These are phyloP conservation scores for Periophthalmus magnuspinnatus DNA, from an alignment of 2,797 vertebrate genomes.

Conservation along the genomic window DNA sequence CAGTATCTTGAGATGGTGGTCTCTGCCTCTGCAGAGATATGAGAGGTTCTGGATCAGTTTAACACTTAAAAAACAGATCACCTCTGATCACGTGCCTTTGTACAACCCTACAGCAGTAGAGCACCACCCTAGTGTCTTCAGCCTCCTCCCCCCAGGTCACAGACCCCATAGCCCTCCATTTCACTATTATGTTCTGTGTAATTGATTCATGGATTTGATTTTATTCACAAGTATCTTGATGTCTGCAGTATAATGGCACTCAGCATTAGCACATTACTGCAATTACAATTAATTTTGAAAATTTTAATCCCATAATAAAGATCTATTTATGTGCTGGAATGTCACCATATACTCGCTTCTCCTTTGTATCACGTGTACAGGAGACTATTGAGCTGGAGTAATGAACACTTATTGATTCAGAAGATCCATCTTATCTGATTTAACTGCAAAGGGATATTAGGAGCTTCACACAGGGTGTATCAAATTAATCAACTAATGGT, in stretches of 20 bases:
- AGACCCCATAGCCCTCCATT: conserved; percentile 23
- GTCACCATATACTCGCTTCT: conserved; percentile 28
- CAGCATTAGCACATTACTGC: conserved; percentile 7
- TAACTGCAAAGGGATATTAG: conserved; percentile 69
- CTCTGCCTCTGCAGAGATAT: conserved; percentile 23
- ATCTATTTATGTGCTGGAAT: conserved; percentile 44
- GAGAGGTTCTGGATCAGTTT: conserved; percentile 58
- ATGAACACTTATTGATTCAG: conserved; percentile 76
- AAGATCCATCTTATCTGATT: conserved; percentile 69
- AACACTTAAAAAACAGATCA: conserved; percentile 56
- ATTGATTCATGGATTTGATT: conserved; percentile 22
- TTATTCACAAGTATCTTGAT: neutral
- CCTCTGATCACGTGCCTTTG: conserved; percentile 54
- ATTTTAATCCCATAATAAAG: conserved; percentile 28
- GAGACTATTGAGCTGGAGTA: conserved; percentile 63
- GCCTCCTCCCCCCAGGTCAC: conserved; percentile 33
- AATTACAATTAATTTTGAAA: conserved; percentile 29
- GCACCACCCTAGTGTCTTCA: conserved; percentile 16
- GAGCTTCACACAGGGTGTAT: conserved; percentile 68
- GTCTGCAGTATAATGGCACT: conserved; percentile 15
- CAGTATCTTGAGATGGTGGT: conserved; percentile 56
- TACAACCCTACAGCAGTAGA: conserved; percentile 39
- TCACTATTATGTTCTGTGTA: conserved; percentile 13
- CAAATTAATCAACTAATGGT: conserved; percentile 68
- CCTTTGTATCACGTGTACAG: conserved; percentile 33